A percentile compares a stretch with the other conserved stretches of the same genome.
Evolutionary conservation across 2,113 vertebrate species (phyloP).

Genomic region (Empidonax traillii): DNA sequence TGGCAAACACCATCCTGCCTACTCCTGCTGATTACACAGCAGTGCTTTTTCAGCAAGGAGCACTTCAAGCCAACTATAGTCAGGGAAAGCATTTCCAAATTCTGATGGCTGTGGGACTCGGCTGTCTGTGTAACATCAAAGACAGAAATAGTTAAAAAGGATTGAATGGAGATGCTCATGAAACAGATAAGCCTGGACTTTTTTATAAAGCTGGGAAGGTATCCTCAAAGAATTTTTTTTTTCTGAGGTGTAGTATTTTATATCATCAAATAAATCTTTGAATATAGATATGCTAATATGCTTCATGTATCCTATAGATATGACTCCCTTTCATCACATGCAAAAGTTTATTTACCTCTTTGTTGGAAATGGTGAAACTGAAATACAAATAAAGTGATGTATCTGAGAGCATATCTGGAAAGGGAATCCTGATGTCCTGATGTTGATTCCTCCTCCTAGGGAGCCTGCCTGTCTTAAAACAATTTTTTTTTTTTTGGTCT

Average conservation of each 20-base stretch:
- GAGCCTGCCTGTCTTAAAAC: neutral
- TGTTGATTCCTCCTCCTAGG: neutral
- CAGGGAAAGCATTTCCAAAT: neutral
- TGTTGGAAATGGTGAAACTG: neutral
- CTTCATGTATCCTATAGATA: neutral
- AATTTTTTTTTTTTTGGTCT: neutral
- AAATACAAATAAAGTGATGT: neutral
- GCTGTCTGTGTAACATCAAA: fast-evolving
- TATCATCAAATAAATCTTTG: neutral
- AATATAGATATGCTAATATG: neutral
- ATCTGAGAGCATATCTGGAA: neutral
- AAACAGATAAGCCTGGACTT: neutral
- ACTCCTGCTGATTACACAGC: neutral
- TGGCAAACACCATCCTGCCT: fast-evolving
- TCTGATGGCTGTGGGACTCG: neutral
- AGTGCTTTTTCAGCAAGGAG: neutral
- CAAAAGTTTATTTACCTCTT: neutral
- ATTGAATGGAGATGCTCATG: neutral
- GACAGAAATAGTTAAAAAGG: neutral
- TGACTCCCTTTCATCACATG: neutral
- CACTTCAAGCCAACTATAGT: neutral
- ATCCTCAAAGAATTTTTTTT: neutral
- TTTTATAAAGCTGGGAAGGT: neutral
- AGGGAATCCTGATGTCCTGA: neutral
- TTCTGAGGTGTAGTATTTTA: neutral